Evolutionary conservation across 2,888 invertebrate genomes (phyloP).

Genomic region (Girardia tigrina): DNA sequence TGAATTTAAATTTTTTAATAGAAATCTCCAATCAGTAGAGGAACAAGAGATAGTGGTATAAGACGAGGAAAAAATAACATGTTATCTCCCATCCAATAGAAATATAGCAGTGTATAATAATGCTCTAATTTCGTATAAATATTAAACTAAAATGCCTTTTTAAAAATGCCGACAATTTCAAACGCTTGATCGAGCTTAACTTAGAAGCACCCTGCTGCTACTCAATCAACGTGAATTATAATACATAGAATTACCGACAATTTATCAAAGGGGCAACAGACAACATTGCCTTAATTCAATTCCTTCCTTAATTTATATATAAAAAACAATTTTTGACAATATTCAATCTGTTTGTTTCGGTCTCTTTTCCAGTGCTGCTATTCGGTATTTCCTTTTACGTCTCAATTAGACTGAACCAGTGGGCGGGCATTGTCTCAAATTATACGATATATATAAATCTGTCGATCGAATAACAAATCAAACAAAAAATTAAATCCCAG

Average conservation of each 20-base stretch:
- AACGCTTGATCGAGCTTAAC: constrained; percentile 23
- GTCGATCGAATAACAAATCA: constrained; percentile 1
- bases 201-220: constrained; percentile 23
- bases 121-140: constrained; percentile 19
- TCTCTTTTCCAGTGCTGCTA: not conserved
- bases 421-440: constrained; percentile 23
- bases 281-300: constrained; percentile 13
- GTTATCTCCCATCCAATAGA: constrained; percentile 6
- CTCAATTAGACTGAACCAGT: constrained; percentile 23
- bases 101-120: constrained; percentile 5
- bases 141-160: constrained; percentile 16
- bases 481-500: not conserved
- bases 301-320: not conserved
- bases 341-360: constrained; percentile 18
- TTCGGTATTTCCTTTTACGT: constrained; percentile 20
- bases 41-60: constrained; percentile 1
- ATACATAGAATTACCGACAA: constrained; percentile 1
- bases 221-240: constrained; percentile 18
- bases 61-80: not conserved
- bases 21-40: constrained; percentile 5
- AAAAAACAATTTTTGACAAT: constrained; percentile 21
- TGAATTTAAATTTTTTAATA: constrained; percentile 2
- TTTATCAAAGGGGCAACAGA: constrained; percentile 16
- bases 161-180: constrained; percentile 1
- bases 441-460: constrained; percentile 1